A percentile compares a stretch with the other conserved stretches of the same genome.
phyloP scores from a whole-genome alignment of 2,888 invertebrate species.

The Tanypteryx hageni region DNA sequence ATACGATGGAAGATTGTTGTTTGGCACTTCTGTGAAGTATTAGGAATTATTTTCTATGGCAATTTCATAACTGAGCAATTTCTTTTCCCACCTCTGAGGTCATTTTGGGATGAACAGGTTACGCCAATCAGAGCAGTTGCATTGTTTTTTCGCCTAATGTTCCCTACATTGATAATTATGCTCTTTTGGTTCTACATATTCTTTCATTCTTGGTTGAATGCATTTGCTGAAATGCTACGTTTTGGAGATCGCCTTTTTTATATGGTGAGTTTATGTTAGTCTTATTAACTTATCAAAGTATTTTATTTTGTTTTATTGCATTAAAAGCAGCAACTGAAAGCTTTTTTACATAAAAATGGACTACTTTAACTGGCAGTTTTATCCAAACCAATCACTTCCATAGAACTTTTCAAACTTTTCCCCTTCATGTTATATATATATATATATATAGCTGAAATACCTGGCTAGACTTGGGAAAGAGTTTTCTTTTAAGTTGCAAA shows the following conservation, averaged over 20 bases:
- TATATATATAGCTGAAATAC: no score
- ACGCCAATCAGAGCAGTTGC: not conserved
- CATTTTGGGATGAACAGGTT: slow-evolving; percentile 15
- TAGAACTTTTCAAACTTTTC: no score
- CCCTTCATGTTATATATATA: no score
- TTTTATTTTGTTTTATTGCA: not conserved
- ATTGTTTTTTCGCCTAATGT: not conserved
- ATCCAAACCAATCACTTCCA: no score
- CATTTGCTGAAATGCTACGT: slow-evolving; percentile 16
- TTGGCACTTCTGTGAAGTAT: slow-evolving; percentile 30
- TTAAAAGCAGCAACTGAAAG: no score
- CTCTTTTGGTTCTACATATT: slow-evolving; percentile 12
- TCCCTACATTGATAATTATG: slow-evolving; percentile 13
- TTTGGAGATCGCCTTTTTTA: slow-evolving; percentile 33
- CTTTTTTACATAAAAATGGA: no score
- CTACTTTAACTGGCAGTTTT: no score
- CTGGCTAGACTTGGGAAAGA: no score
- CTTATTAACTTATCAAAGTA: not conserved
- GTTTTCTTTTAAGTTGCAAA: no score
- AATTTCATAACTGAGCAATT: not conserved
- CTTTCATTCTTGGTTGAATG: slow-evolving; percentile 52
- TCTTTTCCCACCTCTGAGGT: not conserved
- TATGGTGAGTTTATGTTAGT: not conserved
- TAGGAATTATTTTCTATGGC: not conserved
- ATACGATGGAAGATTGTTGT: slow-evolving; percentile 3